Base-by-base conservation (phyloP, 2,888 invertebrate genomes). In the Tuberolachnus salignus region DNA sequence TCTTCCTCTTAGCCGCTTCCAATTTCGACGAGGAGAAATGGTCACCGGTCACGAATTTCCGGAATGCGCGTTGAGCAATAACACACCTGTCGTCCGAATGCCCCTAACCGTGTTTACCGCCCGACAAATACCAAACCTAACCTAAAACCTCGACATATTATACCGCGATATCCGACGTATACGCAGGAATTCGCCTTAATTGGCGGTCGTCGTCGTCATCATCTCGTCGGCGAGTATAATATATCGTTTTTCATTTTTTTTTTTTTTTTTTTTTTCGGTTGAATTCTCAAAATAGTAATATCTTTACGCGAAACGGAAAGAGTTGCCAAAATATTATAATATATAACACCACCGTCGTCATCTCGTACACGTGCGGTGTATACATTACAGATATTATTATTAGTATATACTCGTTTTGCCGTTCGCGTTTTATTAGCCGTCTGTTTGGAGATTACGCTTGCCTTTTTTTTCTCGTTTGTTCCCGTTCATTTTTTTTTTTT, bases 311-410 rank as follows among this genome's bases (percentile, higher is more conserved):
- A 51, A 59, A 49, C 9, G 8, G 51, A 53, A 19, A 19, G 49
- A 51, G 67, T 69, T 69, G 67, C 51, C 67, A 69, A 53, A 69
- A 53, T 53, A 69, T n/a, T 51, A 34, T n/a, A n/a, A n/a, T n/a
- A n/a, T n/a, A 51, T 19, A 34, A 34, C 6, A 53, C 51, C 8
- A 51, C 46, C 46, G n/a, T n/a, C n/a, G n/a, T n/a, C n/a, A n/a
- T 13, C 46, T 16, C 46, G 59, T 23, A n/a, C 23, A 13, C n/a
- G 42, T n/a, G 46, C 14, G 46, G 14, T 13, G 14, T 46, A n/a
- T n/a, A 10, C 10, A 13, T 46, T 14, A 46, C 46, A 46, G 10
- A 44, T 2, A 46, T 13, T 46, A 13, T 46, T 2, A 46, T 46
- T 42, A 19, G 19, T 51, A 6, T 51, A 6, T 3, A 8, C n/a